Evolutionary conservation across 2,888 invertebrate genomes (phyloP).

Genomic region (Lordiphosa fenestrarum): DNA sequence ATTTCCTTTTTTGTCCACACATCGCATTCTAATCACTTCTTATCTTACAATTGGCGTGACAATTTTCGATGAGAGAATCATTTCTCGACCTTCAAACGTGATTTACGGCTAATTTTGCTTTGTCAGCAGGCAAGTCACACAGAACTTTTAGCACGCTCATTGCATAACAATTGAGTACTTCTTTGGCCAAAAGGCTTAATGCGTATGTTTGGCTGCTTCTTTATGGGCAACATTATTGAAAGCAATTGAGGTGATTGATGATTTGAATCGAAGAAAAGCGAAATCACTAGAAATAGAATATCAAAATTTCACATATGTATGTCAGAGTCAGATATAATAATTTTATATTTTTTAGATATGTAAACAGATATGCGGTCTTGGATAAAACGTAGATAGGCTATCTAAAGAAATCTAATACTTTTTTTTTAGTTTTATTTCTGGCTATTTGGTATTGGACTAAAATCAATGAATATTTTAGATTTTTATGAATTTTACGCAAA

Average conservation of each 20-base stretch:
- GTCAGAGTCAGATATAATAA: too few relatives aligned
- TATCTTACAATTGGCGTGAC: slow-evolving; percentile 29
- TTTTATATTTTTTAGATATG: too few relatives aligned
- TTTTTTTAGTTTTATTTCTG: too few relatives aligned
- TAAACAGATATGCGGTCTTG: too few relatives aligned
- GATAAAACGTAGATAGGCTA: too few relatives aligned
- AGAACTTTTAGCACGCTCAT: slow-evolving; percentile 42
- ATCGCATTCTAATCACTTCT: slow-evolving; percentile 61
- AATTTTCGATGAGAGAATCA: slow-evolving; percentile 31
- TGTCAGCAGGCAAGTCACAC: slow-evolving; percentile 25
- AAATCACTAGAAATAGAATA: too few relatives aligned
- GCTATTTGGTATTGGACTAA: too few relatives aligned
- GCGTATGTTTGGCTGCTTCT: background rate
- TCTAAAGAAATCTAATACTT: too few relatives aligned
- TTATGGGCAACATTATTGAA: slow-evolving; percentile 36
- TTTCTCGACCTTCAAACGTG: slow-evolving; percentile 50
- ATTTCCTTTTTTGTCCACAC: slow-evolving; percentile 26
- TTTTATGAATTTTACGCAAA: too few relatives aligned
- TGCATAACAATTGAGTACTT: slow-evolving; percentile 54
- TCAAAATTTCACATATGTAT: too few relatives aligned
- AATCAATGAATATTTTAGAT: too few relatives aligned
- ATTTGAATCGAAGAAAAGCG: slow-evolving; percentile 22
- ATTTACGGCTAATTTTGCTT: slow-evolving; percentile 32
- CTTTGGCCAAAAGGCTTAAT: slow-evolving; percentile 20
- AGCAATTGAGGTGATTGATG: slow-evolving; percentile 51